A percentile compares a stretch with the other conserved stretches of the same genome.
Conservation (phyloP, 2,888 invertebrate species). For the Tetranychus piercei region DNA sequence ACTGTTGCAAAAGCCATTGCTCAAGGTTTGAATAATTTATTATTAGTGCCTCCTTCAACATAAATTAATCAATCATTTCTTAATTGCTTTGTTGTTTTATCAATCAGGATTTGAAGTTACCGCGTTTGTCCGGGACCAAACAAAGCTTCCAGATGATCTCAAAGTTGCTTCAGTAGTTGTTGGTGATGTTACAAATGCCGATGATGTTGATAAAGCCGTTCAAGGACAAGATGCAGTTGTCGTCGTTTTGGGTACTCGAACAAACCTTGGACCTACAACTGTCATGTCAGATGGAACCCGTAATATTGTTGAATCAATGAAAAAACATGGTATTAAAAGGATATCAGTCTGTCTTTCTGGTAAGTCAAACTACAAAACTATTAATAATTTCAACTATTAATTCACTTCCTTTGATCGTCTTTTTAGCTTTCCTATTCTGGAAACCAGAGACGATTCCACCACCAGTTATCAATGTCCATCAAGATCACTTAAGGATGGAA, state of each 20-base stretch:
- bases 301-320: constrained; percentile 63
- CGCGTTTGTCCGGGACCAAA: constrained; percentile 52
- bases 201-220: constrained; percentile 50
- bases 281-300: constrained; percentile 57
- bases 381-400: background rate
- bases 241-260: constrained; percentile 57
- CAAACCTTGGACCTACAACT: constrained; percentile 51
- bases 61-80: background rate
- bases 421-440: constrained; percentile 52
- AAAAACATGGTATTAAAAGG: constrained; percentile 45
- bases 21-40: constrained; percentile 42
- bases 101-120: constrained; percentile 48
- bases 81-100: constrained; percentile 46
- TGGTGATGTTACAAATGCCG: constrained; percentile 54
- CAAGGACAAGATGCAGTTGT: constrained; percentile 52
- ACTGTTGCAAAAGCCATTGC: constrained; percentile 54
- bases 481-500: constrained; percentile 58
- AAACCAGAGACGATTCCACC: constrained; percentile 53
- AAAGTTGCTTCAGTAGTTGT: constrained; percentile 44
- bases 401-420: background rate
- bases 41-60: too few relatives aligned
- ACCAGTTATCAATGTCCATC: constrained; percentile 50
- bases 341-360: constrained; percentile 57
- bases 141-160: constrained; percentile 48
- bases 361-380: constrained; percentile 26